A percentile compares a stretch with the other conserved stretches of the same genome.
Conservation (phyloP, 2,888 invertebrate species). For the Standfussiana lucernea region DNA sequence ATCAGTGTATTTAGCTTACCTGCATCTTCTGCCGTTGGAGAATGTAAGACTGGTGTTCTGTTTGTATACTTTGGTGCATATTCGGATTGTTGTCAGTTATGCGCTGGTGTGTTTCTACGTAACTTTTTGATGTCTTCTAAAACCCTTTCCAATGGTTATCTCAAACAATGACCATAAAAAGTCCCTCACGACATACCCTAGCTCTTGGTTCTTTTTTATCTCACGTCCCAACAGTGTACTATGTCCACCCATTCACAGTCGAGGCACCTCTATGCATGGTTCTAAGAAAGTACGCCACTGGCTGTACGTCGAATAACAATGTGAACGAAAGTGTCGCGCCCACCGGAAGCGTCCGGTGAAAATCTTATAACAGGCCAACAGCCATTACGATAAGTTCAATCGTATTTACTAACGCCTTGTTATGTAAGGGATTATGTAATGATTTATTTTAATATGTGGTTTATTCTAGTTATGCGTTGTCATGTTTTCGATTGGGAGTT, state of each 20-base stretch:
- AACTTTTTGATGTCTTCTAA: background rate
- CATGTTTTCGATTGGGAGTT: constrained; percentile 30
- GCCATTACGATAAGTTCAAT: constrained; percentile 62
- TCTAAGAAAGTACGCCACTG: constrained; percentile 69
- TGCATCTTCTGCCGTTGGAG: no score
- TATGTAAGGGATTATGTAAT: constrained; percentile 55
- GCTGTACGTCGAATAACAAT: constrained; percentile 77
- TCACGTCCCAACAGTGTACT: constrained; percentile 27
- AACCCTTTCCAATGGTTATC: background rate
- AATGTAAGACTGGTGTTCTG: no score
- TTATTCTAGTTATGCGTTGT: constrained; percentile 45
- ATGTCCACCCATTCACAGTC: constrained; percentile 48
- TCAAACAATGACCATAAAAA: constrained; percentile 8
- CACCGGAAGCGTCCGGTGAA: constrained; percentile 74
- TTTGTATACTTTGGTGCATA: background rate
- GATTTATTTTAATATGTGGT: constrained; percentile 44
- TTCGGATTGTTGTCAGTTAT: background rate
- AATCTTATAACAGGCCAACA: constrained; percentile 58
- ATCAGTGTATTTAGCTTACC: no score
- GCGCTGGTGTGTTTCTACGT: background rate
- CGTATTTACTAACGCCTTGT: constrained; percentile 48
- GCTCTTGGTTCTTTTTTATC: constrained; percentile 35
- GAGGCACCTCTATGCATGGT: constrained; percentile 43
- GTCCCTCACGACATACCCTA: background rate
- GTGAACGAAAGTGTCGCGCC: constrained; percentile 78